Evolutionary conservation across 1,140 invertebrate species (phyloP).

Genomic region (Monomorium pharaonis): DNA sequence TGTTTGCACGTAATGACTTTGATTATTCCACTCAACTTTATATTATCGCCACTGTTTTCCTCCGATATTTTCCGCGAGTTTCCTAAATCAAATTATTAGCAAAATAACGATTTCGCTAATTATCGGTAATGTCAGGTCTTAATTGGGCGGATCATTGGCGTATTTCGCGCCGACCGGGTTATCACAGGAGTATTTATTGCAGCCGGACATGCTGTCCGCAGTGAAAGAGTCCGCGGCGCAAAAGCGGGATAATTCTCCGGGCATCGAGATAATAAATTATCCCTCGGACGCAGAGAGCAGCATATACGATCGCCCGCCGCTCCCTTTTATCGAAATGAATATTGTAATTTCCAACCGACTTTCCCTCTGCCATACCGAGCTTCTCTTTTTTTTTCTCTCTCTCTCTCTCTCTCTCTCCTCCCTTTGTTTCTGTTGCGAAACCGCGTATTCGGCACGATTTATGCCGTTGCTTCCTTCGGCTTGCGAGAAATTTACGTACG

Average conservation of each 20-base stretch:
- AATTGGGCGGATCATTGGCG: background rate
- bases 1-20: constrained; percentile 1
- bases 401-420: background rate
- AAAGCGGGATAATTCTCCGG: constrained; percentile 35
- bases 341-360: constrained; percentile 50
- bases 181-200: constrained; percentile 10
- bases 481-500: constrained; percentile 49
- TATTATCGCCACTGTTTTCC: background rate
- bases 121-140: constrained; percentile 13
- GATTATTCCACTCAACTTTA: constrained; percentile 17
- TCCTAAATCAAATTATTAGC: constrained; percentile 23
- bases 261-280: constrained; percentile 52
- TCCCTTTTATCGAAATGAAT: constrained; percentile 54
- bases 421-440: constrained; percentile 18
- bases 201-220: background rate
- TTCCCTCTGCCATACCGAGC: background rate
- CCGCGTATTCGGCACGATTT: constrained; percentile 7
- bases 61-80: background rate
- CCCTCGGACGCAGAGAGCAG: constrained; percentile 1
- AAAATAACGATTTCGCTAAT: constrained; percentile 46
- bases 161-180: background rate
- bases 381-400: background rate
- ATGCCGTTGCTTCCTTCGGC: constrained; percentile 40
- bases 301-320: background rate
- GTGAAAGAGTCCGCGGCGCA: background rate